Base-by-base conservation (phyloP, 2,797 vertebrate species). In the Anableps anableps region DNA sequence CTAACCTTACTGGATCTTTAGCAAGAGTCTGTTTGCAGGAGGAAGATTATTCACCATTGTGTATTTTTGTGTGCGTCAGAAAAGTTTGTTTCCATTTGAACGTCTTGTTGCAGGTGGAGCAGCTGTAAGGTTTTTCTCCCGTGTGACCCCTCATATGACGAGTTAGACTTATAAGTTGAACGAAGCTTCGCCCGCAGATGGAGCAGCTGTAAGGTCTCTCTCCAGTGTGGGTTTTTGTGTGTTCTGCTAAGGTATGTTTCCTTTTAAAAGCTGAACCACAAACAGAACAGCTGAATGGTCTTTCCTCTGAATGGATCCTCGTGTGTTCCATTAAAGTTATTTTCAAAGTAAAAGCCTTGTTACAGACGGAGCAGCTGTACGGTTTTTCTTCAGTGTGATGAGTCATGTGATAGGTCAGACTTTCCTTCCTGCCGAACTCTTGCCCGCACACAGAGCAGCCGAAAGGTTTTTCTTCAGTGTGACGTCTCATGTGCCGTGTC, bases 41-140 rank as follows among this genome's bases (percentile, higher is more conserved):
- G 11, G 64, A 68, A 38, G n/a, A 79, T 70, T 70, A 48, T 38
- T 77, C 62, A 11, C 48, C 34, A 0, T 11, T 26, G 34, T 77
- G 62, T 36, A 41, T 14, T 77, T 50, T 60, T 0, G 1, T 19
- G 77, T 86, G 86, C 13, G 81, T 79, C 0, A 83, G 79, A 58
- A 86, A 76, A 13, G 83, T 81, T 3, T 73, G 75, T 2, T 81
- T 77, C 77, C 70, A 73, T 38, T 14, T 85, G 64, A 89, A 89
- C 3, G 83, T 72, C 0, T 75, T 0, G 4, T 72, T 47, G 4
- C 80, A 73, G 6, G 77, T 48, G 0, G 78, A 76, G 75, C 84
- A 90, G 26, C 55, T 66, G 50, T 85, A 88, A 0, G 84, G 0
- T 75, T 88, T 87, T 83, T 85, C 88, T n/a, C 77, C 85, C 0